Evolutionary conservation across 2,888 invertebrate genomes (phyloP).

Genomic region (Aphodius sticticus): DNA sequence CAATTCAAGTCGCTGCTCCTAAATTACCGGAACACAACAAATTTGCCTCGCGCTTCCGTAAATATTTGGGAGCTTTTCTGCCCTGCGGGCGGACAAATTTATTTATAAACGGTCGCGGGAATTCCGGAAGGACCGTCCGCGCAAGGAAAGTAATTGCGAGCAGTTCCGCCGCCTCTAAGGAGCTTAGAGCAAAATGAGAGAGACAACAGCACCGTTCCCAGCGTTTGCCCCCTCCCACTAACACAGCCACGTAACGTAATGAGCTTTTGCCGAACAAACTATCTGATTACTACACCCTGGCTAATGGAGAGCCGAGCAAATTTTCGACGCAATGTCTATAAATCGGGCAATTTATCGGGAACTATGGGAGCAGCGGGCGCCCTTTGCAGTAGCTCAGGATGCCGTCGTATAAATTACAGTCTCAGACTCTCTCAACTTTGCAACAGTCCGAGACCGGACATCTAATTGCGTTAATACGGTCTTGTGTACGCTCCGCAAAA

Average conservation of each 20-base stretch:
- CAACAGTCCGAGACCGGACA: background rate
- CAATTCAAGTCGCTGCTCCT: background rate
- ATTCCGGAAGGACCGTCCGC: background rate
- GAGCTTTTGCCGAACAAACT: constrained; percentile 21
- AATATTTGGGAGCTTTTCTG: background rate
- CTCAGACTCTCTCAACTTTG: background rate
- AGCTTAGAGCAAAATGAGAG: background rate
- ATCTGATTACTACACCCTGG: constrained; percentile 20
- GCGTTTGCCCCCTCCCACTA: background rate
- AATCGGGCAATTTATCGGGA: constrained; percentile 24
- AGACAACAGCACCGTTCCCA: background rate
- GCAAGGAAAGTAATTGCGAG: background rate
- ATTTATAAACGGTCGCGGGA: background rate
- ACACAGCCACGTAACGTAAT: constrained; percentile 10
- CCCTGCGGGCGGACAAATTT: background rate
- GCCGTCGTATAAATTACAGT: constrained; percentile 19
- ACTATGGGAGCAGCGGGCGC: constrained; percentile 19
- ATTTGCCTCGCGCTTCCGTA: background rate
- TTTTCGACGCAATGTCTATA: constrained; percentile 18
- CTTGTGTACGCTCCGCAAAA: background rate
- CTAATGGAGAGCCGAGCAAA: constrained; percentile 18
- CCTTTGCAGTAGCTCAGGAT: constrained; percentile 24
- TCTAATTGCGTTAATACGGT: background rate
- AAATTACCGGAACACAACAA: background rate
- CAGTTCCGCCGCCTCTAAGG: background rate